Evolutionary conservation across 1,140 invertebrate species (phyloP).

Genomic region (Helicoverpa zea): DNA sequence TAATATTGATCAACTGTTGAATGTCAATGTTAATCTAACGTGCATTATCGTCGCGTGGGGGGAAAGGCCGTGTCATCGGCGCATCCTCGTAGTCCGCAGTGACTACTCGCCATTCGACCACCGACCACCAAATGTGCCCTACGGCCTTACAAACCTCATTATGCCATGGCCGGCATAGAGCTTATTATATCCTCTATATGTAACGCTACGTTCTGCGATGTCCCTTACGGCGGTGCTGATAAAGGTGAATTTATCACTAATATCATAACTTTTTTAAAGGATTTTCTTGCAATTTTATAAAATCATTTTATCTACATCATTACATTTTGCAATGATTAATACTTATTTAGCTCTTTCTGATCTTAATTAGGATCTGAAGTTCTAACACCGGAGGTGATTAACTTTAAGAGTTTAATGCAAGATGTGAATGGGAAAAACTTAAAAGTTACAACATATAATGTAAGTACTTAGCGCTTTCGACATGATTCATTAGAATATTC

Average conservation of each 20-base stretch:
- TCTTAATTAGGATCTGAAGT: background rate
- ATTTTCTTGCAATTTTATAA: no score
- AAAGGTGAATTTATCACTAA: constrained; percentile 30
- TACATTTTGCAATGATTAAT: no score
- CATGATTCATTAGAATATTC: background rate
- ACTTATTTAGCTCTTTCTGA: background rate
- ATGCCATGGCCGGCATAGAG: constrained; percentile 76
- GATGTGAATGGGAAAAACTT: constrained; percentile 77
- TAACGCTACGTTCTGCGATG: constrained; percentile 76
- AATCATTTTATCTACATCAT: no score
- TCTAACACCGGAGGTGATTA: background rate
- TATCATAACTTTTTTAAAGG: no score
- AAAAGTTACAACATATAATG: constrained; percentile 75
- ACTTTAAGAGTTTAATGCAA: constrained; percentile 53
- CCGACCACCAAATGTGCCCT: constrained; percentile 50
- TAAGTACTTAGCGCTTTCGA: constrained; percentile 60
- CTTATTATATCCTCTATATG: constrained; percentile 80
- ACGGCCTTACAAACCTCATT: constrained; percentile 23
- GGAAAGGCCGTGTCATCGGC: constrained; percentile 10
- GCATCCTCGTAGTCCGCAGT: constrained; percentile 43
- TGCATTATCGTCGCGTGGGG: constrained; percentile 31
- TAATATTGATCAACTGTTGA: constrained; percentile 15
- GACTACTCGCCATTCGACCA: constrained; percentile 54
- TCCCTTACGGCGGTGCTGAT: constrained; percentile 67
- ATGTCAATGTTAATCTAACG: constrained; percentile 41